phyloP scores from a whole-genome alignment of 2,113 vertebrate species.

The Antechinus flavipes region DNA sequence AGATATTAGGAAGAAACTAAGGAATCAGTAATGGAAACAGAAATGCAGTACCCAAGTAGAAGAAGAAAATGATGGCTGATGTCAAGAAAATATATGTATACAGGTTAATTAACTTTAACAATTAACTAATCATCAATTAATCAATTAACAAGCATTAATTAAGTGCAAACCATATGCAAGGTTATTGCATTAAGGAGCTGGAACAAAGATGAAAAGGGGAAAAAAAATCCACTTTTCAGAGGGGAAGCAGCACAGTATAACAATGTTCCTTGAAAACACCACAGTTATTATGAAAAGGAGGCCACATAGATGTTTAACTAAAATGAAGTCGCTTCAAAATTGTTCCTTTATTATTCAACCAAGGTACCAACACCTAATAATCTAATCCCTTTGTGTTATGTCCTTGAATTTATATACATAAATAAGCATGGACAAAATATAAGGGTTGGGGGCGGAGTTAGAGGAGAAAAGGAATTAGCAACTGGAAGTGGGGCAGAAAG shows the following conservation, averaged over 20 bases:
- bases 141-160: neutral
- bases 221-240: neutral
- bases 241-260: neutral
- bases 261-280: no score
- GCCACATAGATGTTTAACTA: neutral
- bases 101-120: neutral
- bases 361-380: neutral
- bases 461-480: neutral
- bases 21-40: neutral
- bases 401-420: no score
- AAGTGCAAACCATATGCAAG: neutral
- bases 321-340: neutral
- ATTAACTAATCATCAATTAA: no score
- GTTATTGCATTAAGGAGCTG: neutral
- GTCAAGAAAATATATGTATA: neutral
- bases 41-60: neutral
- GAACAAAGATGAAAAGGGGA: neutral
- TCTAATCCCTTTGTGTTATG: no score
- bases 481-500: no score
- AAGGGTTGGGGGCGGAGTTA: no score
- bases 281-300: neutral
- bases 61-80: neutral
- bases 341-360: neutral
- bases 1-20: neutral
- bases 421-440: no score